Base-by-base conservation (phyloP, 2,797 vertebrate genomes). In the Lepidocolaptes lacrymiger region DNA sequence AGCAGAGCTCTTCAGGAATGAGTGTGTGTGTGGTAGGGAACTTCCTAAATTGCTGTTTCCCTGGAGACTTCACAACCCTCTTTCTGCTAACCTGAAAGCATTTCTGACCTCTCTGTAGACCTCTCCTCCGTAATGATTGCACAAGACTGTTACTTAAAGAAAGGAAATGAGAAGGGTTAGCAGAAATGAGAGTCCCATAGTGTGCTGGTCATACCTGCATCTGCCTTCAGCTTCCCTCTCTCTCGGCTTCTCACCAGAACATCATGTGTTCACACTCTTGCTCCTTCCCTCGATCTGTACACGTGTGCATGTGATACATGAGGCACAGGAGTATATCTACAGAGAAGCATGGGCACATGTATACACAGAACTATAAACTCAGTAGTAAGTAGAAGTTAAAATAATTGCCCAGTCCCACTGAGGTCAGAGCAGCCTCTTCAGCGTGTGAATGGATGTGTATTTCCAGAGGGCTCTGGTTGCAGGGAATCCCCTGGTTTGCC, bases 241-340 rank as follows among this genome's bases (percentile, higher is more conserved):
- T 43, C n/a, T 55, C 1, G 3, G 10, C 36, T 68, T 55, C 74
- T 64, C 54, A 55, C 37, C 28, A 32, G 28, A 68, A 14, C 1
- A 0, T 8, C 12, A 24, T 49, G 22, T 52, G 39, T 36, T 69
- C 56, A 9, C 52, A 21, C 21, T 6, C 51, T 77, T 66, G 56
- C 21, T 63, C 24, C 28, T 85, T 17, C 32, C 19, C 48, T 84
- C 3, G 0, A 0, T 23, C 5, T 41, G 6, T 10, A 6, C 32
- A 17, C 1, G 0, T 52, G 11, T 32, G 17, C 18, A 3, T 6
- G 3, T 41, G 24, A 5, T 28, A 39, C 21, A 10, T 3, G 5
- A 66, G 56, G 17, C 64, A 27, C 20, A 62, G 37, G 9, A 11
- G 20, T 51, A 32, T 32, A 54, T 32, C 13, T 14, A 7, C 2